Conservation (phyloP, 2,797 vertebrate genomes). For the Heteromormyrus szaboi region DNA sequence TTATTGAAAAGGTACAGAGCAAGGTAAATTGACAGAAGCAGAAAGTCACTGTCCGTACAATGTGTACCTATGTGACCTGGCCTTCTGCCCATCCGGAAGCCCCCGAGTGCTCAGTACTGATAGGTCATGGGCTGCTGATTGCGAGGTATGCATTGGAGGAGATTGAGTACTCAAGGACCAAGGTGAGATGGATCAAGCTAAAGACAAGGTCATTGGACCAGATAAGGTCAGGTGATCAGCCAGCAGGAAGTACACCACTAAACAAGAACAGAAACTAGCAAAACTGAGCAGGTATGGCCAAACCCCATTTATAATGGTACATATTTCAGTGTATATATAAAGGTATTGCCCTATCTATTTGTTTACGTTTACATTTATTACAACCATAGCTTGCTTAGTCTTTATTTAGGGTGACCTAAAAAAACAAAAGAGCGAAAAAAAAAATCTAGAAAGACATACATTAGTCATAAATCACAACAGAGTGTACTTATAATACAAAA, state of each 20-base stretch:
- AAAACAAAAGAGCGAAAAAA: background rate
- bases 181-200: background rate
- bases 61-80: too few species aligned
- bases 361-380: slow-evolving; percentile 1
- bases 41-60: background rate
- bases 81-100: background rate
- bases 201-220: background rate
- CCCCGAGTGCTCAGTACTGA: background rate
- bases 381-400: slow-evolving; percentile 13
- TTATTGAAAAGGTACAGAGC: background rate
- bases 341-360: background rate
- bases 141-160: background rate
- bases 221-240: background rate
- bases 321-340: background rate
- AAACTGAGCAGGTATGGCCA: background rate
- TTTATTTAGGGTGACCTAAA: slow-evolving; percentile 2
- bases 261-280: background rate
- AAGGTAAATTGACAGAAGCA: background rate
- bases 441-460: background rate
- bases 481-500: background rate
- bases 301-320: background rate
- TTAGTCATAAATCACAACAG: background rate
- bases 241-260: background rate
- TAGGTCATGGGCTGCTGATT: background rate
- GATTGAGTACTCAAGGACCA: background rate